Evolutionary conservation across 92 coral and sea anemone genomes (phyloP).

Genomic region (Heliopora coerulea): DNA sequence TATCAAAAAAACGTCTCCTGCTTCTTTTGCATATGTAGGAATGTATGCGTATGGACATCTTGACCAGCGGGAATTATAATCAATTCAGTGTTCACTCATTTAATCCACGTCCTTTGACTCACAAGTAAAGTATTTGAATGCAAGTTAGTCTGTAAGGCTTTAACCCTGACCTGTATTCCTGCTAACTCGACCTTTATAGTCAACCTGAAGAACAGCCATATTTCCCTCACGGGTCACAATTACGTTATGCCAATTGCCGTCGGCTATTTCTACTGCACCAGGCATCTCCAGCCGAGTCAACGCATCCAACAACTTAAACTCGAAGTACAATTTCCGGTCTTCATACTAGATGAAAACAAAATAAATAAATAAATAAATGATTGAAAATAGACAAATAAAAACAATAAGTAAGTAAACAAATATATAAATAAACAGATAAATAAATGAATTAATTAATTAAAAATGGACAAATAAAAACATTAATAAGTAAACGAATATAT

Average conservation of each 20-base stretch:
- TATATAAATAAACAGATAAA: too few species aligned
- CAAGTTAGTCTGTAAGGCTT: too few species aligned
- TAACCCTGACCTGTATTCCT: slow-evolving; percentile 70
- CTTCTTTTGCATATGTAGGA: too few species aligned
- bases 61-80: too few species aligned
- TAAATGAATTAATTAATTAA: background rate
- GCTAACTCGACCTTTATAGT: slow-evolving; percentile 63
- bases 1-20: too few species aligned
- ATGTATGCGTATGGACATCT: too few species aligned
- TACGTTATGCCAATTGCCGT: slow-evolving; percentile 69
- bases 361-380: background rate
- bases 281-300: slow-evolving; percentile 31
- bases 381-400: too few species aligned
- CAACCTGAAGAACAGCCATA: slow-evolving; percentile 71
- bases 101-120: too few species aligned
- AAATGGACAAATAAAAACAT: background rate
- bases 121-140: too few species aligned
- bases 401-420: too few species aligned
- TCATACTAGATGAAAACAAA: slow-evolving; percentile 35
- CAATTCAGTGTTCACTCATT: too few species aligned
- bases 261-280: slow-evolving; percentile 52
- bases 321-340: slow-evolving; percentile 35
- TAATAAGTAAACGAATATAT: too few species aligned
- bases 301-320: slow-evolving; percentile 36
- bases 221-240: slow-evolving; percentile 73